These are phyloP conservation scores for Micronycteris hirsuta DNA, from an alignment of 2,113 vertebrate genomes.

Conservation along the genomic window DNA sequence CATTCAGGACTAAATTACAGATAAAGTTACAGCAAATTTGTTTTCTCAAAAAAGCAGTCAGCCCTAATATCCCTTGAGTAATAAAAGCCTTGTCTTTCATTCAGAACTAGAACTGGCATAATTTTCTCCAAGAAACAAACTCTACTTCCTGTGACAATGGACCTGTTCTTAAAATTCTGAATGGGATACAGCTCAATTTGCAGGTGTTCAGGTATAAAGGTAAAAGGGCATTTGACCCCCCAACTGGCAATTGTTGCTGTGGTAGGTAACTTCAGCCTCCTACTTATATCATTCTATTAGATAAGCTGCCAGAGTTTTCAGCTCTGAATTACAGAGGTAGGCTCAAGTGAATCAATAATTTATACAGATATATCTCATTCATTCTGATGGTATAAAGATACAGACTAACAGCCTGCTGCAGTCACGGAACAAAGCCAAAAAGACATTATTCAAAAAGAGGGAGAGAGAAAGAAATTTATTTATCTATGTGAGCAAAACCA, in stretches of 20 bases:
- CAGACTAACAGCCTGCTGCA: slow-evolving; percentile 58
- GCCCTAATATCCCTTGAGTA: slow-evolving; percentile 91
- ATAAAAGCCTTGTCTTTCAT: slow-evolving; percentile 93
- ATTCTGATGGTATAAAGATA: slow-evolving; percentile 58
- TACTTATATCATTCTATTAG: slow-evolving; percentile 81
- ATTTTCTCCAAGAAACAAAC: slow-evolving; percentile 88
- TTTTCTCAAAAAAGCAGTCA: slow-evolving; percentile 97
- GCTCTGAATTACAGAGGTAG: slow-evolving; percentile 70
- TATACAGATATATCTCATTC: slow-evolving; percentile 72
- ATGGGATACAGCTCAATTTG: slow-evolving; percentile 85
- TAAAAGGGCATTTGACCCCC: slow-evolving; percentile 84
- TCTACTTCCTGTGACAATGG: slow-evolving; percentile 87
- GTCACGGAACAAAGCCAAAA: slow-evolving; percentile 64
- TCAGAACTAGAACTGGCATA: slow-evolving; percentile 87
- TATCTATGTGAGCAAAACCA: slow-evolving; percentile 40
- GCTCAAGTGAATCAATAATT: slow-evolving; percentile 74
- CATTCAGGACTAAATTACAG: slow-evolving; percentile 94
- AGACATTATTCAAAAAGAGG: slow-evolving; percentile 47
- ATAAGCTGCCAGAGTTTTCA: slow-evolving; percentile 79
- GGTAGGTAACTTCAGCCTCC: slow-evolving; percentile 86
- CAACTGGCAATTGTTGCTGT: slow-evolving; percentile 75
- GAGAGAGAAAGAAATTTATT: slow-evolving; percentile 60
- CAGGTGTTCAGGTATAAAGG: slow-evolving; percentile 91
- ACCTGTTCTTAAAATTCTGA: slow-evolving; percentile 85
- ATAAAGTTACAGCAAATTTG: slow-evolving; percentile 99